phyloP scores from a whole-genome alignment of 1,140 invertebrate species.

The Monomorium pharaonis region DNA sequence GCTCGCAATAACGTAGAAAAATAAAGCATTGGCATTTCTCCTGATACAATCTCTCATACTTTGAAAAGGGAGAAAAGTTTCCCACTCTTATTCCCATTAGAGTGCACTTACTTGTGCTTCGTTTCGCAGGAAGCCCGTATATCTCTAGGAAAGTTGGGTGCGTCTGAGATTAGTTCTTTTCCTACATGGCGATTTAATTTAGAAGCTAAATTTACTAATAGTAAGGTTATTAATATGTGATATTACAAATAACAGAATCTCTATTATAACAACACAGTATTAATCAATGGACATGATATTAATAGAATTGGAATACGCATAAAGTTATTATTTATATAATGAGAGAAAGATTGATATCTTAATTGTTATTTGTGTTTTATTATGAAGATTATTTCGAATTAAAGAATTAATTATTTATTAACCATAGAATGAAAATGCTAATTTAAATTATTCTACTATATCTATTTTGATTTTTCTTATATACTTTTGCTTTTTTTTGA shows the following conservation, averaged over 20 bases:
- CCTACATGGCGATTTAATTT: neutral
- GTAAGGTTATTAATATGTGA: neutral
- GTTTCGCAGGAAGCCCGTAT: conserved; percentile 45
- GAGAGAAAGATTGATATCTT: neutral
- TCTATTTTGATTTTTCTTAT: neutral
- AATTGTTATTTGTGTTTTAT: neutral
- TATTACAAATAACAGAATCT: neutral
- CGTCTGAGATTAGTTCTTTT: conserved; percentile 23
- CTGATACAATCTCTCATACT: conserved; percentile 67
- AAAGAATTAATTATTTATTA: neutral
- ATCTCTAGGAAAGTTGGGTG: conserved; percentile 27
- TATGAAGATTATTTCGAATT: neutral
- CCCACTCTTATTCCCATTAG: conserved; percentile 71
- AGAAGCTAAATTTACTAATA: conserved; percentile 14
- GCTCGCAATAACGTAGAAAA: conserved; percentile 70
- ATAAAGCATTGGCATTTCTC: conserved; percentile 70
- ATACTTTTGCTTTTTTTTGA: conserved; percentile 30
- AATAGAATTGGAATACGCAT: conserved; percentile 1
- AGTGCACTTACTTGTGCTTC: conserved; percentile 52
- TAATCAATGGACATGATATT: neutral
- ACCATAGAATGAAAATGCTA: neutral
- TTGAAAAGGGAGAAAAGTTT: conserved; percentile 62
- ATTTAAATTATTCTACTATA: neutral
- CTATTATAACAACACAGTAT: neutral
- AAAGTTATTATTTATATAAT: neutral